Evolutionary conservation across 2,888 invertebrate species (phyloP), one percentile per base, ranked within the genome.

Genomic region (Cephus runcator): DNA sequence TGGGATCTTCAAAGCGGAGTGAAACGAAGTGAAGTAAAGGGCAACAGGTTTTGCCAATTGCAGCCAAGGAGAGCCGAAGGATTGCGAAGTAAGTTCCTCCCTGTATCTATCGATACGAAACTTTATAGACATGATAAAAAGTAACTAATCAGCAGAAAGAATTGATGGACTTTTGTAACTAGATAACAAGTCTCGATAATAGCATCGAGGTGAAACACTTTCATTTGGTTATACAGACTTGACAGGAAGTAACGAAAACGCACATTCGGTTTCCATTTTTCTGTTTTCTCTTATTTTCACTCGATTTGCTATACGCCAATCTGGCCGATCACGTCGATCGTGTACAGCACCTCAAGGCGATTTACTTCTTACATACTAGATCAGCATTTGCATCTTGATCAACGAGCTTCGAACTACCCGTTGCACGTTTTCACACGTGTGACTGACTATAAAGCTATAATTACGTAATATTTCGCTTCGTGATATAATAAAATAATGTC

Each of bases 1-100:
- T 34, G 23, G 71, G 9, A 71, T 34, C 71, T 34, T 71, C 71
- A 30, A 74, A 35, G 74, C 35, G n/a, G 74, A 74, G 71, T 68
- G 35, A 68, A 76, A 77, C 76, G 75, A 75, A 78, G 78, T 75
- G 71, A 82, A 85, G 83, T 83, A 87, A 87, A 87, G 87, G 87
- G 86, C 86, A 86, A 87, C 87, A 82, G 80, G 87, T 86, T 85
- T 84, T 77, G 79, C 78, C 80, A 81, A 80, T 82, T 33, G 69
- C 83, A 78, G 77, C 81, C 82, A 81, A 84, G 80, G 80, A 81
- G 80, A 82, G 79, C 76, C 79, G 75, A 81, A 77, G 76, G 75
- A 68, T 68, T 68, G 76, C 76, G 76, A 79, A 74, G 76, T 79
- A 77, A 35, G 9, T 56, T 56, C 56, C 23, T 56, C 56, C 56